phyloP scores from a whole-genome alignment of 2,113 vertebrate species.

The Indicator indicator region DNA sequence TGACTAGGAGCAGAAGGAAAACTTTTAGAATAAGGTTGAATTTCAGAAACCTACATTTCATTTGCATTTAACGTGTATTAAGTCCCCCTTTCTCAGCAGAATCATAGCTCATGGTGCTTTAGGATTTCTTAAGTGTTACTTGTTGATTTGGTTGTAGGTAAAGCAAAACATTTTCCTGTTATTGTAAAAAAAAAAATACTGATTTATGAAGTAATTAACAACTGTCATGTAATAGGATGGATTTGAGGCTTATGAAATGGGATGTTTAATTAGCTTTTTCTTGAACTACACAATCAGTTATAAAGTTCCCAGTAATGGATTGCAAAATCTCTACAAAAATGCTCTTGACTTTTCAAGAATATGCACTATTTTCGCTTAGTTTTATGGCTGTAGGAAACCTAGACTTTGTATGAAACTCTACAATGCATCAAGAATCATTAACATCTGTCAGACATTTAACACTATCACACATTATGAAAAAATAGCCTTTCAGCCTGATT shows the following conservation, averaged over 20 bases:
- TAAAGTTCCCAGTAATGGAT: neutral
- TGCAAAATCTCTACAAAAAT: neutral
- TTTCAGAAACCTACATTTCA: neutral
- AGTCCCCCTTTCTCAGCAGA: neutral
- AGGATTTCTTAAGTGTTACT: neutral
- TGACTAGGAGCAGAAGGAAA: neutral
- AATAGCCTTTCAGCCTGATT: neutral
- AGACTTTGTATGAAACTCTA: neutral
- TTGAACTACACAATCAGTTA: neutral
- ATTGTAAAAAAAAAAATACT: neutral
- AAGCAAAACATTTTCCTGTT: neutral
- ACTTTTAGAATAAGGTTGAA: neutral
- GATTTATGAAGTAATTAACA: neutral
- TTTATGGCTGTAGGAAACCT: neutral
- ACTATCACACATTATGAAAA: neutral
- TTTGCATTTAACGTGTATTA: neutral
- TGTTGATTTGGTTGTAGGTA: neutral
- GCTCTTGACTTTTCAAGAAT: neutral
- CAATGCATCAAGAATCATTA: neutral
- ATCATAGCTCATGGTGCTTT: neutral
- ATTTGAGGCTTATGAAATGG: neutral
- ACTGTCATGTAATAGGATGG: neutral
- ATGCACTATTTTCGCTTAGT: neutral
- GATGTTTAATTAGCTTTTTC: neutral
- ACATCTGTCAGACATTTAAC: neutral